Evolutionary conservation across 2,888 invertebrate species (phyloP).

Genomic region (Eilema griseolum): DNA sequence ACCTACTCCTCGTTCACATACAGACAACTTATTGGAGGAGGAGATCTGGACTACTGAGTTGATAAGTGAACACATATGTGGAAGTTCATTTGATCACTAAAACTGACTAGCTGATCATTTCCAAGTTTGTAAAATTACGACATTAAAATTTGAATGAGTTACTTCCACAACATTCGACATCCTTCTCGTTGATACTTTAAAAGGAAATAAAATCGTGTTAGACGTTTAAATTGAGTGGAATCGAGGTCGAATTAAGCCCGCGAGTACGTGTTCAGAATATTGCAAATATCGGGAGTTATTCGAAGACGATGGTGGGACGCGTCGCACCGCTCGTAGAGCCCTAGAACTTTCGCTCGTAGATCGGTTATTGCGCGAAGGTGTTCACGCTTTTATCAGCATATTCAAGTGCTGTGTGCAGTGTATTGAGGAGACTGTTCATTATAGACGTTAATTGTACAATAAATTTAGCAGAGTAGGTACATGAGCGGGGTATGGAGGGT

Average conservation of each 20-base stretch:
- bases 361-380: constrained; percentile 55
- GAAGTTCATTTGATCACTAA: no score
- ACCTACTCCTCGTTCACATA: no score
- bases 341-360: constrained; percentile 38
- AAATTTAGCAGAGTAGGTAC: constrained; percentile 37
- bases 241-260: constrained; percentile 64
- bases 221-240: constrained; percentile 66
- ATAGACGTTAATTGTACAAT: constrained; percentile 52
- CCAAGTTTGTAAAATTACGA: not conserved
- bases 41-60: no score
- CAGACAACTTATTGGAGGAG: no score
- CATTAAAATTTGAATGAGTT: constrained; percentile 30
- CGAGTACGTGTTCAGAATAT: constrained; percentile 62
- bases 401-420: no score
- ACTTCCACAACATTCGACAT: constrained; percentile 36
- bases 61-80: no score
- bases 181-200: constrained; percentile 53
- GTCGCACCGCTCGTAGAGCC: constrained; percentile 8
- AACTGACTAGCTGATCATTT: not conserved
- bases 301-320: constrained; percentile 26
- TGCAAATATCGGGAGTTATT: constrained; percentile 47
- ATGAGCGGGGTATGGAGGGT: no score
- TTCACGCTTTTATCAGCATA: constrained; percentile 53
- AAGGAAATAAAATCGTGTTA: constrained; percentile 63
- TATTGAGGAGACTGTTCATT: constrained; percentile 58